phyloP scores from a whole-genome alignment of 2,888 invertebrate species.

The Entomobrya multifasciata region DNA sequence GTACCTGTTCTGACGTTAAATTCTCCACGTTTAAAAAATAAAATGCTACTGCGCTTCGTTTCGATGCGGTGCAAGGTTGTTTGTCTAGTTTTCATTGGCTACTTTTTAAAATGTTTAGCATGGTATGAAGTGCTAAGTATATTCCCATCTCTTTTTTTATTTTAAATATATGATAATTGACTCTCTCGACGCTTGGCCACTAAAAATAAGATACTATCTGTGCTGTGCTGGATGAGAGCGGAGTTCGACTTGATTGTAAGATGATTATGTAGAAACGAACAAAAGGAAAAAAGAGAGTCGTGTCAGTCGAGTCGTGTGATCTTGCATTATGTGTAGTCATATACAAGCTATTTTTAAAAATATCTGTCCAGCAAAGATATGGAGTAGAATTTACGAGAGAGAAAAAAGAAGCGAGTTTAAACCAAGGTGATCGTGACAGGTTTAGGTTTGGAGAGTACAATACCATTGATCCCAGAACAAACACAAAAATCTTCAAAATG shows the following conservation, averaged over 20 bases:
- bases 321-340: too few species aligned
- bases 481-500: not conserved
- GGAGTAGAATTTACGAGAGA: not conserved
- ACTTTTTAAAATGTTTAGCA: not conserved
- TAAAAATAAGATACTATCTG: not conserved
- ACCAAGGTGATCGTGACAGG: constrained; percentile 38
- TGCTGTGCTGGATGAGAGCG: constrained; percentile 34
- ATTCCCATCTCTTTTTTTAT: not conserved
- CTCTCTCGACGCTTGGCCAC: not conserved
- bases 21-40: not conserved
- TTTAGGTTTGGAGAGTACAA: constrained; percentile 35
- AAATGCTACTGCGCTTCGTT: too few species aligned
- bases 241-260: constrained; percentile 40
- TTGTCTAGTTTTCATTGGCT: constrained; percentile 54
- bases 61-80: constrained; percentile 57
- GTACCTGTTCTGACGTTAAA: constrained; percentile 27
- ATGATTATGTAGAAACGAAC: constrained; percentile 30
- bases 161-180: constrained; percentile 44
- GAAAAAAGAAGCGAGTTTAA: constrained; percentile 2
- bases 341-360: constrained; percentile 43
- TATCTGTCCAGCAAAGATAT: constrained; percentile 18
- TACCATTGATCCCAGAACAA: not conserved
- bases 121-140: constrained; percentile 45
- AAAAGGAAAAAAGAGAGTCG: constrained; percentile 24
- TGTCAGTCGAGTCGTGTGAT: too few species aligned